These are phyloP conservation scores for Conomelus anceps DNA, from an alignment of 2,888 invertebrate genomes.

Conservation along the genomic window DNA sequence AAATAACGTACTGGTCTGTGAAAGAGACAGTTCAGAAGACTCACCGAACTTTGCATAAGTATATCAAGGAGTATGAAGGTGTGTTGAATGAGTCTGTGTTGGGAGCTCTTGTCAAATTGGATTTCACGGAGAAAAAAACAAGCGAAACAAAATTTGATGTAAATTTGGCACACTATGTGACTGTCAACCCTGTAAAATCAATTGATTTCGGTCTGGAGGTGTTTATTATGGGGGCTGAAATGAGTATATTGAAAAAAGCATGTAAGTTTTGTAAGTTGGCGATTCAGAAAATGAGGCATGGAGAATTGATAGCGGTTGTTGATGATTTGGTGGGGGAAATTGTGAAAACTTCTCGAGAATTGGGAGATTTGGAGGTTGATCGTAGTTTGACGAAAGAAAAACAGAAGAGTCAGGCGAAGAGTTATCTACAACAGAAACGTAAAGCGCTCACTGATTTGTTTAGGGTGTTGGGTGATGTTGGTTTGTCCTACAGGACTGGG, in stretches of 20 bases:
- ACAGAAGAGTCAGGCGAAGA: conserved; percentile 71
- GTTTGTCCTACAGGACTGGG: conserved; percentile 76
- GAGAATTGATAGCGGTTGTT: conserved; percentile 53
- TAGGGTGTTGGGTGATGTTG: conserved; percentile 64
- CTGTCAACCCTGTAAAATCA: not conserved
- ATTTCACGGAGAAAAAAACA: not conserved
- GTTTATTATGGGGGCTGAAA: not conserved
- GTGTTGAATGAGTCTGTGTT: not conserved
- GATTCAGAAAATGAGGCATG: conserved; percentile 51
- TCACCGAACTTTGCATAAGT: conserved; percentile 79
- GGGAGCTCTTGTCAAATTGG: not conserved
- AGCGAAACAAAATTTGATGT: not conserved
- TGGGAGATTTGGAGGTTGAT: conserved; percentile 59
- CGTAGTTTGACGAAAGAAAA: conserved; percentile 56
- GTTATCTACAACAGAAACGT: conserved; percentile 76
- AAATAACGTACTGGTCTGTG: conserved; percentile 89
- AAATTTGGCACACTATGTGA: not conserved
- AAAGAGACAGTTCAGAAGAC: conserved; percentile 83
- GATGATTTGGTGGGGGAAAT: conserved; percentile 60
- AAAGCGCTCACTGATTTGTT: conserved; percentile 81
- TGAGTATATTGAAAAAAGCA: conserved; percentile 49
- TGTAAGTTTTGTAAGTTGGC: conserved; percentile 59
- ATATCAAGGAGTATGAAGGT: conserved; percentile 74
- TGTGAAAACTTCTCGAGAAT: conserved; percentile 59
- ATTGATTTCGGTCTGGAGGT: not conserved